Base-by-base conservation (phyloP, 2,797 vertebrate genomes). In the Acanthopagrus latus region DNA sequence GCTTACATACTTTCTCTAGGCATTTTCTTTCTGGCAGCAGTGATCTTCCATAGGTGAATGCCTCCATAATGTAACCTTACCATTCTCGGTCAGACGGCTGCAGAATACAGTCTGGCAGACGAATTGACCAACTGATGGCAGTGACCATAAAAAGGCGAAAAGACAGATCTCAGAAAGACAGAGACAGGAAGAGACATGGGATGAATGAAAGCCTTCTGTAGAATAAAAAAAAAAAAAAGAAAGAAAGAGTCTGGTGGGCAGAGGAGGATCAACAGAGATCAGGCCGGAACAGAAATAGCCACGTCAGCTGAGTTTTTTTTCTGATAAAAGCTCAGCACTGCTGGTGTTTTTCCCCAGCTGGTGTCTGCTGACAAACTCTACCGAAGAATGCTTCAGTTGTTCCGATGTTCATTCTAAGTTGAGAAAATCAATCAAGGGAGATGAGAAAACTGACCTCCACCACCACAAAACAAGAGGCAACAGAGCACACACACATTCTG, bases 381-480 rank as follows among this genome's bases (percentile, higher is more conserved):
- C 50, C 38, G 17, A 64, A 48, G 75, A 81, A 83, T 47, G 71
- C 74, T 13, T 57, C 64, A 56, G 29, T 73, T 66, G 60, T 51
- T 73, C 60, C 46, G 63, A 77, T 69, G 69, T 63, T 79, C 54
- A 56, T 38, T 73, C 64, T 1, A 11, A 76, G 70, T 71, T 65
- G 51, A 64, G 33, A 66, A 78, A 89, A 84, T 85, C 80, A 79
- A 83, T 83, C 58, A 54, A 43, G 33, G 59, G 23, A 81, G 72
- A 88, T 82, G 74, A 68, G 74, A 79, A 87, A 77, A 43, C 56
- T 79, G 82, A 86, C 85, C 68, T 74, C 47, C 48, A 14, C 16
- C 48, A 14, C 16, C 5, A 11, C 62, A 47, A 62, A 83, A 81
- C 50, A 29, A 29, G 46, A 29, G 12, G 27, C 21, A 41, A 44